Base-by-base conservation (phyloP, 2,888 invertebrate species). In the Lasioglossum vierecki region DNA sequence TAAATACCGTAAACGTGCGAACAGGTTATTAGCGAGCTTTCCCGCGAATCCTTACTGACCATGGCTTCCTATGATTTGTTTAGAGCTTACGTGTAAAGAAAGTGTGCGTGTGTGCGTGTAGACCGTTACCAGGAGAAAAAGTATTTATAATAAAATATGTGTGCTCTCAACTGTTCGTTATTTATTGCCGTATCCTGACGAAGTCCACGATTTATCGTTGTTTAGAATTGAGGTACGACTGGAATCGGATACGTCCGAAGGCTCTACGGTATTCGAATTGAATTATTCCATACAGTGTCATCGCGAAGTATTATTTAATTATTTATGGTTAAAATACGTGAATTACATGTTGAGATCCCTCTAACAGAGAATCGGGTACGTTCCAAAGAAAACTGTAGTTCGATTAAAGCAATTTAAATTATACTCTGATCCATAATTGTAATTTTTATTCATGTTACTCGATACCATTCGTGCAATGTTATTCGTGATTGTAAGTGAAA, bases 61-160 rank as follows among this genome's bases (percentile, higher is more conserved):
- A 30, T 22, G 46, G 60, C 22, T 73, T 41, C 39, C 15, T 57
- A 30, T 3, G 70, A 26, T 44, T 39, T 46, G 30, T 26, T 44
- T 26, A 30, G 26, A 60, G 8, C 2, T 35, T 30, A 35, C 18
- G 9, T 35, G 1, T 13, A 8, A 0, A 30, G 1, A 8, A n/a
- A 11, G 63, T 53, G 26, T 15, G 22, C 22, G 8, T 39, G 35
- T n/a, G 6, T 8, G 39, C 44, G 60, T 41, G 44, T 46, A 26
- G 5, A 41, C 66, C n/a, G 18, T 26, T 15, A 53, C 13, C 26
- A 26, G 46, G 44, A 13, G 26, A 53, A 53, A 5, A 30, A 39
- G 15, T 84, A 72, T 83, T 84, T 79, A 41, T 76, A 76, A 83
- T 79, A 83, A 84, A 79, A 53, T n/a, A 57, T 41, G 57, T 18